Conservation (phyloP, 2,888 invertebrate genomes). For the Icerya purchasi region DNA sequence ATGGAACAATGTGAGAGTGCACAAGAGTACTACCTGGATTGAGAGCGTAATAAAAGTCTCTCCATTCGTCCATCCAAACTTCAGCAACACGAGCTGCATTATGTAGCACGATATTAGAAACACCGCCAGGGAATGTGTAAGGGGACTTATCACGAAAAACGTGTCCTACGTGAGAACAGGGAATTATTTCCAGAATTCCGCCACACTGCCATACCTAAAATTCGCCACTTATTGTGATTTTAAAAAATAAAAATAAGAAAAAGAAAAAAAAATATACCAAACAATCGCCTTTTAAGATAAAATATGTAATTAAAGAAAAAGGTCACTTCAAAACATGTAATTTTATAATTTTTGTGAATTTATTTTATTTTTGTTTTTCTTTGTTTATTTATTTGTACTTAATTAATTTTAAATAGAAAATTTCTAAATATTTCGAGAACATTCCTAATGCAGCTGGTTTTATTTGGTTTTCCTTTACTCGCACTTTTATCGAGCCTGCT, state of each 20-base stretch:
- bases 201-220: constrained; percentile 89
- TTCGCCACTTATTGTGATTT: too few species aligned
- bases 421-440: too few species aligned
- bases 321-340: not conserved
- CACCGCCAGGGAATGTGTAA: constrained; percentile 97
- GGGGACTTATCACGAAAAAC: constrained; percentile 96
- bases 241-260: too few species aligned
- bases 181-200: constrained; percentile 80
- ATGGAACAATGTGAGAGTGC: too few species aligned
- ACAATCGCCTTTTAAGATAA: too few species aligned
- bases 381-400: too few species aligned
- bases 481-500: too few species aligned
- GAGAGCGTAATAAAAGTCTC: constrained; percentile 97
- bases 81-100: constrained; percentile 96
- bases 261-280: too few species aligned
- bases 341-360: not conserved
- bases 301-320: not conserved
- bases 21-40: constrained; percentile 66
- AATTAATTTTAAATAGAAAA: too few species aligned
- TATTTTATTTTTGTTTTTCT: too few species aligned
- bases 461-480: too few species aligned
- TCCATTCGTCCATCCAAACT: constrained; percentile 99
- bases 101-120: constrained; percentile 87
- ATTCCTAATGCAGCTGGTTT: too few species aligned
- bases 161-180: constrained; percentile 91